Evolutionary conservation across 2,888 invertebrate genomes (phyloP).

Genomic region (Augiades crinisus): DNA sequence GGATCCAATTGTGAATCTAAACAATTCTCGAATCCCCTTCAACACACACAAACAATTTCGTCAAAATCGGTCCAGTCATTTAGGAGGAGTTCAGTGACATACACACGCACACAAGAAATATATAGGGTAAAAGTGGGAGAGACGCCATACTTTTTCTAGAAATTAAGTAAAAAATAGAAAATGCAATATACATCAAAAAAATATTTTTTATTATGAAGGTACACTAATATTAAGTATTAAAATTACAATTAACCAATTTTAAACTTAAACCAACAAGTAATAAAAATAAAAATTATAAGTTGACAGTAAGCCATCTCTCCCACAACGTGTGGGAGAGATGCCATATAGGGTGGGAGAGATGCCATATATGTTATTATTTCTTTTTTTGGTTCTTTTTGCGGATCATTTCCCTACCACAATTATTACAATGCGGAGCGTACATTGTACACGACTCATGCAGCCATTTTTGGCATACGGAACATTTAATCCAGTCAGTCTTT

Average conservation of each 20-base stretch:
- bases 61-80: too few relatives aligned
- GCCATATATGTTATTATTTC: not conserved
- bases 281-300: not conserved
- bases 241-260: not conserved
- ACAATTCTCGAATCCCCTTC: too few relatives aligned
- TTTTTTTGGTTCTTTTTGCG: not conserved
- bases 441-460: slow-evolving; percentile 1
- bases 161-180: too few relatives aligned
- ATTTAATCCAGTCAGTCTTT: not conserved
- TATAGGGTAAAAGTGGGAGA: too few relatives aligned
- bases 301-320: not conserved
- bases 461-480: not conserved
- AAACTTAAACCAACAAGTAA: not conserved
- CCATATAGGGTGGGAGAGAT: too few relatives aligned
- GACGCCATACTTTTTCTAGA: too few relatives aligned
- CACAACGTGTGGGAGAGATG: not conserved
- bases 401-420: not conserved
- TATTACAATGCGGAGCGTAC: not conserved
- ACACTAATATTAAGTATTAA: not conserved
- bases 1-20: too few relatives aligned
- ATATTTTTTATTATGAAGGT: not conserved
- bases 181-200: too few relatives aligned
- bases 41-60: too few relatives aligned
- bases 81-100: too few relatives aligned
- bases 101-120: too few relatives aligned